phyloP scores from a whole-genome alignment of 2,888 invertebrate genomes.

The Petrolisthes manimaculis region DNA sequence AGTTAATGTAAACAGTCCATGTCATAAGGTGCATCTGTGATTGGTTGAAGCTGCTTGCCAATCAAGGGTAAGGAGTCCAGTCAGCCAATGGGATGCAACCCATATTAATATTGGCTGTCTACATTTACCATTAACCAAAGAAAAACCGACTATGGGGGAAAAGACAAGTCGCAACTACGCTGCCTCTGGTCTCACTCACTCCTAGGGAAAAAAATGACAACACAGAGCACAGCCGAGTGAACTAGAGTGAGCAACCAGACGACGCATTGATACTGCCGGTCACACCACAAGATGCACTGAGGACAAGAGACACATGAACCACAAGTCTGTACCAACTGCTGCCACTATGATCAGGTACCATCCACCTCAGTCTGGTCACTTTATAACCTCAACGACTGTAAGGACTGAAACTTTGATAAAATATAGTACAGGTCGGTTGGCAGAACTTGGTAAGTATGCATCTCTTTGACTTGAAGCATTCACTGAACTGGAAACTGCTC shows the following conservation, averaged over 20 bases:
- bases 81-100: too few relatives aligned
- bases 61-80: too few relatives aligned
- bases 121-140: too few relatives aligned
- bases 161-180: constrained; percentile 34
- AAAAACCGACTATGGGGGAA: not conserved
- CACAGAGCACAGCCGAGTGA: constrained; percentile 16
- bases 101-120: too few relatives aligned
- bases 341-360: not conserved
- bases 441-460: not conserved
- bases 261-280: constrained; percentile 33
- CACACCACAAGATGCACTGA: constrained; percentile 37
- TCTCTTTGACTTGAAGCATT: constrained; percentile 21
- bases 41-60: too few relatives aligned
- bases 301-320: constrained; percentile 27
- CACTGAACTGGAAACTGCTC: constrained; percentile 8
- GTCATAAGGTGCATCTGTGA: too few relatives aligned
- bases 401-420: not conserved
- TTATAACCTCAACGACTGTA: too few relatives aligned
- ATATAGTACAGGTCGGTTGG: constrained; percentile 12
- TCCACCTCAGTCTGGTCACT: not conserved
- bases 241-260: constrained; percentile 41
- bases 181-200: constrained; percentile 41
- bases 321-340: constrained; percentile 19
- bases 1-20: too few relatives aligned
- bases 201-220: constrained; percentile 35